Evolutionary conservation across 2,113 vertebrate genomes (phyloP), one percentile per base, ranked within the genome.

Genomic region (Corythornis cristatus): DNA sequence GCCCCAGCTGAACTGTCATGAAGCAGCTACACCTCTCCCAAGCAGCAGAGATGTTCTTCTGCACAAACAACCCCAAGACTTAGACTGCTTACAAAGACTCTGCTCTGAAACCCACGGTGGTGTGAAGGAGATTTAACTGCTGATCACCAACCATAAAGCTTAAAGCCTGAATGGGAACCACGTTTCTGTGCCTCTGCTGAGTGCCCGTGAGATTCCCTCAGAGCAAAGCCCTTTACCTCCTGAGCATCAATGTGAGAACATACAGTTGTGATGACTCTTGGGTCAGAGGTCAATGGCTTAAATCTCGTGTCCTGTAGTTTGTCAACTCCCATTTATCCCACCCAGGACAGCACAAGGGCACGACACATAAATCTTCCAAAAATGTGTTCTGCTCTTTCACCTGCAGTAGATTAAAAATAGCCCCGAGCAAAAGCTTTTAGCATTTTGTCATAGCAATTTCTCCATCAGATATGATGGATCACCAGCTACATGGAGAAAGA

Each of bases 381-480:
- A 96, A 93, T 22, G 66, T 56, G 85, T 93, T 86, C 83, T 91
- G 90, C 92, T 95, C 95, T 93, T 97, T 96, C 96, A 92, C 92
- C 94, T 94, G 84, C 83, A 82, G 87, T 88, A 93, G 85, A 96
- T 96, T 95, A 94, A 96, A 96, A 96, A 94, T 88, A 96, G 83
- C 95, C 92, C 1, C 7, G 83, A 96, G 95, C 90, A 75, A 92
- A 68, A 93, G 79, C 84, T 95, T 94, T 95, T 88, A 92, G 90
- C 81, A 71, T 94, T 95, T 79, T 96, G 92, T 93, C 94, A 92
- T 72, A 68, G 91, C 86, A 90, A 75, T 95, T 95, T 91, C 76
- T 85, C 95, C 5, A 26, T 94, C 92, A 79, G 71, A 64, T 57
- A 61, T 86, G 94, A 96, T 3, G 48, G 87, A 94, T 86, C 8